Conservation (phyloP, 2,888 invertebrate genomes). For the Cataglyphis albicans region DNA sequence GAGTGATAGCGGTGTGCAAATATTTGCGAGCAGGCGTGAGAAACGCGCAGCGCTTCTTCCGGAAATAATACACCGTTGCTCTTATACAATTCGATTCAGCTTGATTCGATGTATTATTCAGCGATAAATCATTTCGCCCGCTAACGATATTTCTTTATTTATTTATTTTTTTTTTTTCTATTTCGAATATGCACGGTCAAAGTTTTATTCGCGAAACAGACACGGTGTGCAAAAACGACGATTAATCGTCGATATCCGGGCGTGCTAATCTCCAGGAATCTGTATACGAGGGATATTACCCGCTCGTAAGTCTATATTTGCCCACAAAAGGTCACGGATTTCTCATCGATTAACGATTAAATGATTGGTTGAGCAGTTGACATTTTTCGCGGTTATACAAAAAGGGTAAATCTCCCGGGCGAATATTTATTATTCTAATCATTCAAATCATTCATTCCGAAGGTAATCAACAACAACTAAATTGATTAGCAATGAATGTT, state of each 20-base stretch:
- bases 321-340: conserved; percentile 73
- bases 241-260: conserved; percentile 54
- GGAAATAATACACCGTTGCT: conserved; percentile 29
- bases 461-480: background rate
- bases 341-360: conserved; percentile 72
- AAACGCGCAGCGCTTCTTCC: conserved; percentile 16
- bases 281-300: conserved; percentile 17
- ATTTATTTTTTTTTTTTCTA: background rate
- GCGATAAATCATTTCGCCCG: conserved; percentile 17
- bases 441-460: background rate
- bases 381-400: conserved; percentile 62
- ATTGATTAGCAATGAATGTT: background rate
- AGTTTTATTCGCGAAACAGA: conserved; percentile 5
- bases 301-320: conserved; percentile 58
- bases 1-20: conserved; percentile 59
- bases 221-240: background rate
- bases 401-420: conserved; percentile 5
- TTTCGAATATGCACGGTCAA: background rate
- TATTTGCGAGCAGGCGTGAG: conserved; percentile 49
- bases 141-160: background rate
- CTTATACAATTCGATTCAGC: background rate
- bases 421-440: conserved; percentile 20
- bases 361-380: conserved; percentile 65
- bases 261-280: conserved; percentile 57
- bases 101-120: background rate